A percentile compares a stretch with the other conserved stretches of the same genome.
phyloP scores from a whole-genome alignment of 1,140 invertebrate species.

The Rhyacophila brunnea region DNA sequence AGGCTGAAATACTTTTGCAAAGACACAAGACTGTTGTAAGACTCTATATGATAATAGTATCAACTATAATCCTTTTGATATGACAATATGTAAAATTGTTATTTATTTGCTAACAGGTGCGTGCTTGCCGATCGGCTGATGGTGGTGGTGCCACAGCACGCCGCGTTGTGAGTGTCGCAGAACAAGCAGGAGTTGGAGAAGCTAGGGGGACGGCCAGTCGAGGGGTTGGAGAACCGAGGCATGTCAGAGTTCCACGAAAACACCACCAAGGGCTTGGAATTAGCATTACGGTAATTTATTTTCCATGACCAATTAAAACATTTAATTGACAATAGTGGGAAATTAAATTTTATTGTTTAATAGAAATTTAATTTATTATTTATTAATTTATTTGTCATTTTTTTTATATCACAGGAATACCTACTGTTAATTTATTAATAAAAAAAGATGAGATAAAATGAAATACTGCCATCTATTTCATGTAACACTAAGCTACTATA shows the following conservation, averaged over 20 bases:
- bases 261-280: constrained; percentile 76
- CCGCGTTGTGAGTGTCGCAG: constrained; percentile 32
- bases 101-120: constrained; percentile 8
- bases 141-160: constrained; percentile 15
- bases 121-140: constrained; percentile 24
- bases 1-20: constrained; percentile 83
- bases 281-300: constrained; percentile 68
- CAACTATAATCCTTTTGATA: too few relatives aligned
- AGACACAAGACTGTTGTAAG: constrained; percentile 78
- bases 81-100: too few relatives aligned
- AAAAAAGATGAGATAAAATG: too few relatives aligned
- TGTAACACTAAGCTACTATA: too few relatives aligned
- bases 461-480: too few relatives aligned
- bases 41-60: not conserved
- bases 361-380: too few relatives aligned
- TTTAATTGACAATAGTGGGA: too few relatives aligned
- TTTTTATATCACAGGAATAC: too few relatives aligned
- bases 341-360: too few relatives aligned
- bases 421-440: too few relatives aligned
- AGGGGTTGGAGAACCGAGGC: constrained; percentile 54
- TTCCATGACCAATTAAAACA: too few relatives aligned
- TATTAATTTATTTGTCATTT: too few relatives aligned
- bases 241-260: constrained; percentile 62
- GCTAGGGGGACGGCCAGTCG: constrained; percentile 26
- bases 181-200: constrained; percentile 1